Conservation (phyloP, 2,113 vertebrate species). For the Cinclus mexicanus region DNA sequence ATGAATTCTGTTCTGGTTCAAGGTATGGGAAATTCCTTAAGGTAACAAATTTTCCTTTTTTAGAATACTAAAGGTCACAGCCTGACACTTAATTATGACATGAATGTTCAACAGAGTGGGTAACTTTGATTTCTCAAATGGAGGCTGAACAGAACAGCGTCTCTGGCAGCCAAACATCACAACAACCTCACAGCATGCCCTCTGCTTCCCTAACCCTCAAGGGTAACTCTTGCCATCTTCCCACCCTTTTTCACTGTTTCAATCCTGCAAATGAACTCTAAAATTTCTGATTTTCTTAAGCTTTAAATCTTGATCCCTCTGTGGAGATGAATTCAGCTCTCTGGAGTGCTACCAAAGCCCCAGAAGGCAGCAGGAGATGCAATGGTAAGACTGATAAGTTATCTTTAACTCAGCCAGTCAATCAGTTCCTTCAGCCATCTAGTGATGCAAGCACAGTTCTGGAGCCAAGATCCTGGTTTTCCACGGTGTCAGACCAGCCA, state of each 20-base stretch:
- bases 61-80: constrained; percentile 43
- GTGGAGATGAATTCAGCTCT: neutral
- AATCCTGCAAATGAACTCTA: neutral
- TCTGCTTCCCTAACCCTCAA: neutral
- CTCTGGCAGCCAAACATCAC: neutral
- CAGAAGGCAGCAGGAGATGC: neutral
- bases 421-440: neutral
- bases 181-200: neutral
- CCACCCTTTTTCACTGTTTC: neutral
- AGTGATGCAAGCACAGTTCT: neutral
- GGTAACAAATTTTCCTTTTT: constrained; percentile 56
- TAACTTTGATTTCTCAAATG: neutral
- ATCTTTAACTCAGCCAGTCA: neutral
- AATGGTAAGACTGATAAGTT: neutral
- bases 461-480: neutral
- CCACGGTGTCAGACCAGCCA: neutral
- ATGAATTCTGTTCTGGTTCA: constrained; percentile 49
- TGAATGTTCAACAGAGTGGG: neutral
- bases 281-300: neutral
- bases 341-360: neutral
- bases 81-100: constrained; percentile 20
- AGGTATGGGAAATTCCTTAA: constrained; percentile 50
- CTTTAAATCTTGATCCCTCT: neutral
- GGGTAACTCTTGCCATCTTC: neutral
- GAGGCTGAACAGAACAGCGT: neutral